Evolutionary conservation across 1,140 invertebrate species (phyloP).

Genomic region (Prorops nasuta): DNA sequence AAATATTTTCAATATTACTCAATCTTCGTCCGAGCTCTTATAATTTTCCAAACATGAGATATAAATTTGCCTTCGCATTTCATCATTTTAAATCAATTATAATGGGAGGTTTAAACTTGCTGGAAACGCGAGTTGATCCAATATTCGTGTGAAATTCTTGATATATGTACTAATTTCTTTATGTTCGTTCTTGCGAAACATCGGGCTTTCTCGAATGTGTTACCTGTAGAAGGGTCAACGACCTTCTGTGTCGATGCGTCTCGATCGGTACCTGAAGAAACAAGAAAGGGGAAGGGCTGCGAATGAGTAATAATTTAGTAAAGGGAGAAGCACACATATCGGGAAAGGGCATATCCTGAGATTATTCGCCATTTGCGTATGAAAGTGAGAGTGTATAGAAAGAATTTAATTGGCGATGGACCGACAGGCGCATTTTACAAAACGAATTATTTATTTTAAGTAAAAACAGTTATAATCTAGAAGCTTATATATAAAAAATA

Average conservation of each 20-base stretch:
- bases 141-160: too few species aligned
- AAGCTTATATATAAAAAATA: constrained; percentile 15
- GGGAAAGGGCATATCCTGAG: constrained; percentile 43
- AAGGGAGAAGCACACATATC: too few species aligned
- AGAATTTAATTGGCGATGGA: constrained; percentile 15
- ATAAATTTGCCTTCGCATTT: too few species aligned
- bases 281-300: constrained; percentile 36
- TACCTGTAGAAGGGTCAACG: constrained; percentile 1
- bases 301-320: constrained; percentile 32
- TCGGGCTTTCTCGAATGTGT: background rate
- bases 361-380: constrained; percentile 19
- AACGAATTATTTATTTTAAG: constrained; percentile 43
- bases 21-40: too few species aligned
- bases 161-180: background rate
- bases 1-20: too few species aligned
- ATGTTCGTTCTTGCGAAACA: background rate
- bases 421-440: constrained; percentile 26
- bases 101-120: too few species aligned
- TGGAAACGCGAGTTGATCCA: too few species aligned
- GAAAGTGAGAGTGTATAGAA: constrained; percentile 7
- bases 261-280: constrained; percentile 48
- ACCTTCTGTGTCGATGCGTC: constrained; percentile 25
- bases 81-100: too few species aligned
- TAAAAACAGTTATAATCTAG: constrained; percentile 33
- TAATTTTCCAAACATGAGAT: too few species aligned